Base-by-base conservation (phyloP, 1,140 invertebrate species). In the Caenorhabditis tropicalis region DNA sequence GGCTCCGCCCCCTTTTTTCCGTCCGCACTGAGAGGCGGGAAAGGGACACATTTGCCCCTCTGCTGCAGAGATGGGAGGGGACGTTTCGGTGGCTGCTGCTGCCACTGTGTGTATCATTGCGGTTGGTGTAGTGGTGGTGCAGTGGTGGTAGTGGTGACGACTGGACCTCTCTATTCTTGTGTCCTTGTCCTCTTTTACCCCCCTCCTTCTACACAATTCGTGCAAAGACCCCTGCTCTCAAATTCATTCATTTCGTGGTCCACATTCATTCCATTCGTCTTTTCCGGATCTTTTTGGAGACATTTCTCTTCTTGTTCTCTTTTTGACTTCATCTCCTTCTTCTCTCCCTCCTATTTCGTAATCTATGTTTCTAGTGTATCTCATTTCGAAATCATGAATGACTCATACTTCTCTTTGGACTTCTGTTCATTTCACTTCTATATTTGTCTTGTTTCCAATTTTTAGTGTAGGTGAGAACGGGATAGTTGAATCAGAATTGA, bases 81-180 rank as follows among this genome's bases (percentile, higher is more conserved):
- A 74, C 65, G 65, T 74, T 74, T 74, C 65, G 65, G 21, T 43
- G 65, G 36, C 36, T 43, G 58, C 27, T 9, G 60, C 65, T 74
- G 65, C 65, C 65, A 74, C 65, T 74, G 65, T 74, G 65, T 74
- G 65, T 43, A 74, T 74, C 65, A 74, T 74, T 74, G 65, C 65
- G 65, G 65, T 74, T 74, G 65, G 36, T 21, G 65, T 74, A 6
- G 65, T 74, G 36, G 31, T 70, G 60, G 24, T 70, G 53, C n/a
- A n/a, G n/a, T n/a, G n/a, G 29, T 65, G 58, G 53, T 58, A 58
- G 29, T 21, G 58, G 29, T 65, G 65, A 43, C 65, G 65, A 58
- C n/a, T 58, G 65, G 36, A 74, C 65, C 65, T 36, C n/a, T n/a
- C 65, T 65, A 33, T 65, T 65, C 58, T 65, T 19, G 58, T 74